Evolutionary conservation across 2,888 invertebrate genomes (phyloP).

Genomic region (Pristionchus entomophagus): DNA sequence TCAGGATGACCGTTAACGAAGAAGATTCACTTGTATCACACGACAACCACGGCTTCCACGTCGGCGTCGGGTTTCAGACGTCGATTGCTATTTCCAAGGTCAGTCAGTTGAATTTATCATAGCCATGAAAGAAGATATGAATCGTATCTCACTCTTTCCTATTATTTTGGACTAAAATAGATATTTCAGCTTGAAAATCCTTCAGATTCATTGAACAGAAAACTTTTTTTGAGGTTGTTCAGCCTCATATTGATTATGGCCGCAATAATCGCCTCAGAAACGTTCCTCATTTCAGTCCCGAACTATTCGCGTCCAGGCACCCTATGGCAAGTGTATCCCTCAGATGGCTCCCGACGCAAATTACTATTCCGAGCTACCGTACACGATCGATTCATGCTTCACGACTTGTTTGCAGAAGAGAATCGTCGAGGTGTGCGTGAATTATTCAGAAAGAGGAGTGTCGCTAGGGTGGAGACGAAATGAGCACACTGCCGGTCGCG

Average conservation of each 20-base stretch:
- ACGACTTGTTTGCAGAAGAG: conserved; percentile 2
- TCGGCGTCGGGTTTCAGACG: conserved; percentile 45
- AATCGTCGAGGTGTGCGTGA: neutral
- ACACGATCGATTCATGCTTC: conserved; percentile 41
- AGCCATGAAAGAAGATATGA: neutral
- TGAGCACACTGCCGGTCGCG: too few species aligned
- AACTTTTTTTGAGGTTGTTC: too few species aligned
- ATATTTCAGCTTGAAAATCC: too few species aligned
- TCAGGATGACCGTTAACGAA: conserved; percentile 42
- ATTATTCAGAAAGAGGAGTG: neutral
- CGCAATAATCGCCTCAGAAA: too few species aligned
- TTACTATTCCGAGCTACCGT: neutral
- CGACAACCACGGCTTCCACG: conserved; percentile 32
- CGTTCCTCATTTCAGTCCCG: conserved; percentile 19
- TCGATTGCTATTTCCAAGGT: conserved; percentile 34
- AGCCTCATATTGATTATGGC: too few species aligned
- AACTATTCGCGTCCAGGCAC: conserved; percentile 12
- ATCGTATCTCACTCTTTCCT: too few species aligned
- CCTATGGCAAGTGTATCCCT: conserved; percentile 10
- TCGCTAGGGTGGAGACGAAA: too few species aligned
- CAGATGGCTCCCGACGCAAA: neutral
- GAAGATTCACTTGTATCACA: neutral
- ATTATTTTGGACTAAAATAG: too few species aligned
- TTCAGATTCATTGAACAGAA: too few species aligned
- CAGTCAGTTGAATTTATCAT: too few species aligned